Percentiles rank a stretch among this genome's conserved stretches.
Conservation (phyloP, 2,113 vertebrate species). For the Leucoraja erinaceus region DNA sequence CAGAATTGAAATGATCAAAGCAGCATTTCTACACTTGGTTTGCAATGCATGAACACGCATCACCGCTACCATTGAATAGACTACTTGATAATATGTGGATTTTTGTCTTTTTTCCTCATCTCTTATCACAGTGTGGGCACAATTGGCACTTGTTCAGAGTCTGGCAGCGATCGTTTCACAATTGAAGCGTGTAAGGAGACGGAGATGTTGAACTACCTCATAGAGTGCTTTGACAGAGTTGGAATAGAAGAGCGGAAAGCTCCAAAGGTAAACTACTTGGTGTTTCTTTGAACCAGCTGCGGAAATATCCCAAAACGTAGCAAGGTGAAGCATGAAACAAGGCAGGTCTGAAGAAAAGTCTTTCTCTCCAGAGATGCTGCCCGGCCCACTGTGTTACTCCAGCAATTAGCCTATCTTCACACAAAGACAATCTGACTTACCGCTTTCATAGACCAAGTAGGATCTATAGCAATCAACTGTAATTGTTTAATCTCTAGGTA, state of each 20-base stretch:
- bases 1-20: not conserved
- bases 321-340: not conserved
- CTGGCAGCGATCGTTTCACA: slow-evolving; percentile 87
- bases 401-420: no score
- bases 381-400: no score
- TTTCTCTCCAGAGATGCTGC: no score
- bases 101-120: not conserved
- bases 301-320: not conserved
- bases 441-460: not conserved
- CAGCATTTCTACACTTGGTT: not conserved
- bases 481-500: not conserved
- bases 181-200: slow-evolving; percentile 96
- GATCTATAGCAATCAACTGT: not conserved
- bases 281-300: not conserved
- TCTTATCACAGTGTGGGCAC: not conserved
- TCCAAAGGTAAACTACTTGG: slow-evolving; percentile 73
- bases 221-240: slow-evolving; percentile 97
- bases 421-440: not conserved
- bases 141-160: slow-evolving; percentile 72
- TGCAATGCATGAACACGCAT: not conserved
- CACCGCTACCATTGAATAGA: not conserved
- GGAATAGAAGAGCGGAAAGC: slow-evolving; percentile 98
- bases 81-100: not conserved
- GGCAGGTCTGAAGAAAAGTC: no score
- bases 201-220: slow-evolving; percentile 99